Evolutionary conservation across 2,113 vertebrate genomes (phyloP).

Genomic region (Paratilapia polleni): DNA sequence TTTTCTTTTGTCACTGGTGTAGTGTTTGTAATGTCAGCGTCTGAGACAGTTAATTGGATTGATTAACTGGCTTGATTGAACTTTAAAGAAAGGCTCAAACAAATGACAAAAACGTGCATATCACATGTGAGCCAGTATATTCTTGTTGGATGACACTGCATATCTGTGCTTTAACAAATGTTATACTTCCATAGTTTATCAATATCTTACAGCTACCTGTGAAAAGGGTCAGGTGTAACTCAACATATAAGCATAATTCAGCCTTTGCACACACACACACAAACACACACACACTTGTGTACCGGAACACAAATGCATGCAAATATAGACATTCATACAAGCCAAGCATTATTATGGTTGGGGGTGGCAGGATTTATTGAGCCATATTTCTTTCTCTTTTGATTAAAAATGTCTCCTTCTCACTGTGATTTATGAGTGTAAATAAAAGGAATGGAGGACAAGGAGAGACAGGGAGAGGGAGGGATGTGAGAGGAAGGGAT

Average conservation of each 20-base stretch:
- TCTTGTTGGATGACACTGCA: neutral
- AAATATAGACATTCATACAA: slow-evolving; percentile 53
- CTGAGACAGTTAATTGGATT: neutral
- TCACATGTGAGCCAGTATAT: slow-evolving; percentile 1
- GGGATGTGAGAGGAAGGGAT: slow-evolving; percentile 48
- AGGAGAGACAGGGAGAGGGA: slow-evolving; percentile 34
- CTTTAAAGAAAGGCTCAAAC: neutral
- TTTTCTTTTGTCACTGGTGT: neutral
- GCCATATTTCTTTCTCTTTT: slow-evolving; percentile 76
- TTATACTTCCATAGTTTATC: neutral
- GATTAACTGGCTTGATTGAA: neutral
- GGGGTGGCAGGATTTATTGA: slow-evolving; percentile 79
- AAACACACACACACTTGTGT: neutral
- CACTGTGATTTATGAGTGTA: slow-evolving; percentile 71
- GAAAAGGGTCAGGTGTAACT: slow-evolving; percentile 26
- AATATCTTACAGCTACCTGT: slow-evolving; percentile 11
- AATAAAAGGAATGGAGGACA: slow-evolving; percentile 56
- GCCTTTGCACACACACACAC: neutral
- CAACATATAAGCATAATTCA: slow-evolving; percentile 17
- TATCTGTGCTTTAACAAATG: neutral
- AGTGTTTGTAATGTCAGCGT: neutral
- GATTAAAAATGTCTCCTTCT: slow-evolving; percentile 79
- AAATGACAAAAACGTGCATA: neutral
- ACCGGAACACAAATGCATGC: slow-evolving; percentile 38
- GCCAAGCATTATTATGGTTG: slow-evolving; percentile 66